A percentile compares a stretch with the other conserved stretches of the same genome.
Evolutionary conservation across 2,888 invertebrate species (phyloP).

Genomic region (Thereva unica): DNA sequence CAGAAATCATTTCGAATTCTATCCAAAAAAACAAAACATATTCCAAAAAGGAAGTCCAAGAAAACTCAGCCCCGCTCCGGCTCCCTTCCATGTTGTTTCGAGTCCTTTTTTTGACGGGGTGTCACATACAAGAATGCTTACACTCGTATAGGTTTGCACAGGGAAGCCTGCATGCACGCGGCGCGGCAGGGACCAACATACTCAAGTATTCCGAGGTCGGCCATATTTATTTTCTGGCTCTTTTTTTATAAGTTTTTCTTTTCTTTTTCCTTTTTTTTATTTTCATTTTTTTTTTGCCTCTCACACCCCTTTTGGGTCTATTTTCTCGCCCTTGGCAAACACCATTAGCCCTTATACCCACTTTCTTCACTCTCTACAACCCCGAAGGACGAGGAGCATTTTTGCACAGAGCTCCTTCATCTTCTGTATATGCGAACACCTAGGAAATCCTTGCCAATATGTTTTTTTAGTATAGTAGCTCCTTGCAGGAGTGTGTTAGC

Average conservation of each 20-base stretch:
- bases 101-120: no score
- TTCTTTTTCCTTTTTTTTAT: not conserved
- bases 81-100: constrained; percentile 22
- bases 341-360: constrained; percentile 9
- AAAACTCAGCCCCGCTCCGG: constrained; percentile 13
- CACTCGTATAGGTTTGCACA: not conserved
- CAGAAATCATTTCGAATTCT: not conserved
- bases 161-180: constrained; percentile 1
- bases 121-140: constrained; percentile 31
- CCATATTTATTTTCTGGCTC: constrained; percentile 34
- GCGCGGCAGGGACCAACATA: constrained; percentile 5
- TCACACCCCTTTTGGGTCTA: not conserved
- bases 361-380: constrained; percentile 13
- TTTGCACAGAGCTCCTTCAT: constrained; percentile 12
- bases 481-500: no score
- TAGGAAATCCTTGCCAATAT: no score
- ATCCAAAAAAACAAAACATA: not conserved
- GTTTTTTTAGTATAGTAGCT: no score
- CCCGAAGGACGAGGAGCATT: constrained; percentile 15
- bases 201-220: constrained; percentile 24
- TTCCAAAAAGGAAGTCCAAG: not conserved
- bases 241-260: constrained; percentile 20
- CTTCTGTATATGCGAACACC: no score
- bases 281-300: not conserved
- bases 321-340: constrained; percentile 6